Base-by-base conservation (phyloP, 92 coral and sea anemone species). In the Parazoanthus atlanticus region DNA sequence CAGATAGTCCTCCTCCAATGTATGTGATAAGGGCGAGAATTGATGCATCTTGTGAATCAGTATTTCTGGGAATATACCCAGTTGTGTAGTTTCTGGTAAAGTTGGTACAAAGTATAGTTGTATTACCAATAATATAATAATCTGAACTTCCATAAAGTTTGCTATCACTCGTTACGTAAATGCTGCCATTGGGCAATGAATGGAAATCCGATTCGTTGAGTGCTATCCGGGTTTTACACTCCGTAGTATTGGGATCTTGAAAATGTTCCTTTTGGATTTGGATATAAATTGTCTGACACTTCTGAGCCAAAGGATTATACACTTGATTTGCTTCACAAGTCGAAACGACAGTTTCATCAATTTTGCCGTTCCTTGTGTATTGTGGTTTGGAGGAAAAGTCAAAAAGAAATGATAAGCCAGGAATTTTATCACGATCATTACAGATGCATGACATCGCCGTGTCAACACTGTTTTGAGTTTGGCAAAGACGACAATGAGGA, bases 351-450 rank as follows among this genome's bases (percentile, higher is more conserved):
- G n/a, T n/a, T n/a, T n/a, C n/a, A n/a, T n/a, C 26, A 10, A 0
- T 26, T 26, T 0, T 4, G 8, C 4, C 9, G 8, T 9, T 78
- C 38, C 36, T 41, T 79, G 31, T 30, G 31, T 79, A 79, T 47
- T 49, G 36, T 7, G 66, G 25, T n/a, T 79, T 49, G 33, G 84
- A 79, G 11, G 84, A 79, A 79, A 79, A 79, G 66, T 79, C 84
- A n/a, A 79, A 79, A 9, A 79, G 84, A 30, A 79, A 47, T 16
- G 84, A 28, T 1, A 79, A 31, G 1, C 84, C 70, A 49, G 84
- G 43, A 79, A 31, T 6, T 3, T 17, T 25, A 11, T 31, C 43
- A 11, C 12, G 8, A 12, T 6, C 70, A 3, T 8, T 15, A 29
- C 82, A 79, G 8, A 29, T 3, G 19, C 82, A 79, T 29, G 19